A percentile compares a stretch with the other conserved stretches of the same genome.
These are phyloP conservation scores for Haliaeetus leucogaster DNA, from an alignment of 2,113 vertebrate species.

Conservation along the genomic window DNA sequence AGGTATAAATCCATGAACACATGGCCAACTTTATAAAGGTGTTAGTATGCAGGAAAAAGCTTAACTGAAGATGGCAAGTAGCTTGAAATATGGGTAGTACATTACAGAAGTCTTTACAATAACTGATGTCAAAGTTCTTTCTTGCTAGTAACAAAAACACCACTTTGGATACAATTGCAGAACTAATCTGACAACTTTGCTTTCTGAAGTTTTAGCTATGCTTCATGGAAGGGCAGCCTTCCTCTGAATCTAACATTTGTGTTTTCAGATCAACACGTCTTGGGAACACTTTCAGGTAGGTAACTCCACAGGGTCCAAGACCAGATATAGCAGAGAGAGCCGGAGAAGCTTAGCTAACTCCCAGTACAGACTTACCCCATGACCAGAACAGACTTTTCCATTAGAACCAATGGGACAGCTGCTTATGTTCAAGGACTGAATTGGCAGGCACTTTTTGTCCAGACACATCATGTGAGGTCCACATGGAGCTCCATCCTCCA, in stretches of 20 bases:
- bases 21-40: not conserved
- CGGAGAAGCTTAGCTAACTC: not conserved
- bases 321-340: not conserved
- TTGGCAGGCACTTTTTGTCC: conserved; percentile 95
- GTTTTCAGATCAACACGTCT: not conserved
- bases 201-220: not conserved
- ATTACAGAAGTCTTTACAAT: not conserved
- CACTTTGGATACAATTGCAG: not conserved
- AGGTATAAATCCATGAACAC: not conserved
- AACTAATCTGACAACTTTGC: not conserved
- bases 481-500: conserved; percentile 96
- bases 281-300: not conserved
- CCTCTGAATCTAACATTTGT: not conserved
- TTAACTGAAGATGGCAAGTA: not conserved
- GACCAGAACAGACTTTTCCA: conserved; percentile 91
- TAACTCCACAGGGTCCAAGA: not conserved
- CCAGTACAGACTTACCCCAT: conserved; percentile 85
- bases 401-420: conserved; percentile 89
- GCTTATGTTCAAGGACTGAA: conserved; percentile 95
- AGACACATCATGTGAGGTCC: conserved; percentile 99
- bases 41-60: not conserved
- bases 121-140: not conserved
- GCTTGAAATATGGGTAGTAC: not conserved
- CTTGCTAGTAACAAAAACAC: not conserved
- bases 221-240: not conserved